These are phyloP conservation scores for Petaurus breviceps DNA, from an alignment of 2,113 vertebrate genomes.

Conservation along the genomic window DNA sequence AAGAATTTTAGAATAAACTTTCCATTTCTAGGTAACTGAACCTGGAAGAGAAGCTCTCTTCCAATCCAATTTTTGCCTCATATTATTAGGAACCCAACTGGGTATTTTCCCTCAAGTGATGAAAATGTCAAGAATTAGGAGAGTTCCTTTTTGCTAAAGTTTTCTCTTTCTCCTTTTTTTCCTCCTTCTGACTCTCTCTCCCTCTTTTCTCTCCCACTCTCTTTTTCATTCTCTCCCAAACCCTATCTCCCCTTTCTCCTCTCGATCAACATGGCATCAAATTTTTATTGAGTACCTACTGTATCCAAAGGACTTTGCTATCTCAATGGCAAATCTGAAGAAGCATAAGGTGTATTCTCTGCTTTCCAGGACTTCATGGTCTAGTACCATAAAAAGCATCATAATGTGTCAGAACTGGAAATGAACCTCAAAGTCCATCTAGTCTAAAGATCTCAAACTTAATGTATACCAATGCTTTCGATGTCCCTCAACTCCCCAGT, in stretches of 20 bases:
- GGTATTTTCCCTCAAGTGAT: slow-evolving; percentile 4
- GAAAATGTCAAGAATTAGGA: slow-evolving; percentile 3
- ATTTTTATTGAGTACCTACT: background rate
- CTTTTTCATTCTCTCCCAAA: background rate
- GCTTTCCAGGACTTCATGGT: background rate
- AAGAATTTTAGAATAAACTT: background rate
- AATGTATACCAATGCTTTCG: background rate
- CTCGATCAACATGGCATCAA: background rate
- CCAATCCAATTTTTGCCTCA: background rate
- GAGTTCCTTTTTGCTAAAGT: background rate
- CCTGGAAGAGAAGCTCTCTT: background rate
- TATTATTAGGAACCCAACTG: background rate
- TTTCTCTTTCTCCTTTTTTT: background rate
- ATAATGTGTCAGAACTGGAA: background rate
- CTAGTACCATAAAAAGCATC: background rate
- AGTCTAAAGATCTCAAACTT: background rate
- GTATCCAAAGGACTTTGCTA: background rate
- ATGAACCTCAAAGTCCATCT: background rate
- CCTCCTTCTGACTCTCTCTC: background rate
- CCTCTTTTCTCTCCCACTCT: background rate
- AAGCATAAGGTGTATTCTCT: background rate
- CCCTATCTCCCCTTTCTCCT: background rate
- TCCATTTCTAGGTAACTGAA: slow-evolving; percentile 1
- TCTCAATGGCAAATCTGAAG: background rate
- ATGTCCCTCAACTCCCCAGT: background rate